Percentiles rank a stretch among this genome's conserved stretches.
Conservation (phyloP, 2,888 invertebrate species). For the Elegia similella region DNA sequence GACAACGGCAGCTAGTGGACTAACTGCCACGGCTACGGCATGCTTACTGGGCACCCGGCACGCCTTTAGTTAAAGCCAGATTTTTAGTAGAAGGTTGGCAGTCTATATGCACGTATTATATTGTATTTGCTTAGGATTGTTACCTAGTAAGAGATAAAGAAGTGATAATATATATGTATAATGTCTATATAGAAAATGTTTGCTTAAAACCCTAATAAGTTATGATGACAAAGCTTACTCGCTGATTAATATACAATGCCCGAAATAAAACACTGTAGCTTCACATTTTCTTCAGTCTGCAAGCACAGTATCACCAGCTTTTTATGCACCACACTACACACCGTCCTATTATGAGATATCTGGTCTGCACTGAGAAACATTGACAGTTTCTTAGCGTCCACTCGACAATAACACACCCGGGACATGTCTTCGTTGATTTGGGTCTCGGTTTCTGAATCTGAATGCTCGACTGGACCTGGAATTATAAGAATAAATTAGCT, state of each 20-base stretch:
- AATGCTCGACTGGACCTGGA: constrained; percentile 71
- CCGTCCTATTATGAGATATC: constrained; percentile 85
- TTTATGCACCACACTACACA: constrained; percentile 89
- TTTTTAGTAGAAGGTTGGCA: too few relatives aligned
- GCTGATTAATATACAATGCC: constrained; percentile 80
- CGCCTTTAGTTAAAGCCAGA: too few relatives aligned
- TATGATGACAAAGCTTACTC: too few relatives aligned
- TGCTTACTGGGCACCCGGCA: too few relatives aligned
- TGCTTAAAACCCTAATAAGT: too few relatives aligned
- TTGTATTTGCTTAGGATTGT: too few relatives aligned
- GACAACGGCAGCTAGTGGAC: too few relatives aligned
- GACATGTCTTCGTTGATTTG: constrained; percentile 66
- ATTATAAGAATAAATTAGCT: constrained; percentile 19
- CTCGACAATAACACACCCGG: constrained; percentile 75
- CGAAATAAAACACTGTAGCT: constrained; percentile 90
- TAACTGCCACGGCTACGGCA: too few relatives aligned
- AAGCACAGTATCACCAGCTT: constrained; percentile 88
- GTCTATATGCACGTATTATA: too few relatives aligned
- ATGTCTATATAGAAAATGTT: too few relatives aligned
- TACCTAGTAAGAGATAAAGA: too few relatives aligned
- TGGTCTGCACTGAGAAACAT: constrained; percentile 91
- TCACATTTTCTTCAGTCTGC: constrained; percentile 87
- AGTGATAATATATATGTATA: too few relatives aligned
- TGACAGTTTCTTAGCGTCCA: constrained; percentile 90
- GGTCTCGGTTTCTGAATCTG: constrained; percentile 68